These are phyloP conservation scores for Callimorpha dominula DNA, from an alignment of 2,888 invertebrate species.

Conservation along the genomic window DNA sequence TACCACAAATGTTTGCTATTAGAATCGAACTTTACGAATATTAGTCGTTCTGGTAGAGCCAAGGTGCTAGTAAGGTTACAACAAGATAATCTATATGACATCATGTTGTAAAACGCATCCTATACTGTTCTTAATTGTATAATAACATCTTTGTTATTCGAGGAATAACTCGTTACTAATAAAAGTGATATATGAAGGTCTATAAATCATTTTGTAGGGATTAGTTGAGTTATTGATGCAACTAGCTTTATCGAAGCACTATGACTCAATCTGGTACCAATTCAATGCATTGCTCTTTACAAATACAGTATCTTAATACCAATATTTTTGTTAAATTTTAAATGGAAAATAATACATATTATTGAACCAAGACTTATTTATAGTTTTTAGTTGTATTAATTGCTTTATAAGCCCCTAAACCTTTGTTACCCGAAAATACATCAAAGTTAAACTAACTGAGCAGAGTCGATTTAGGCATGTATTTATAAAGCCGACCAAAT, in stretches of 20 bases:
- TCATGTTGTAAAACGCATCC: slow-evolving; percentile 14
- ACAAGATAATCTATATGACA: neutral
- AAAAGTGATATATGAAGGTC: slow-evolving; percentile 29
- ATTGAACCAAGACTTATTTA: no score
- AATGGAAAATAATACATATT: neutral
- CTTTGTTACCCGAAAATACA: no score
- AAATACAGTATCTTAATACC: neutral
- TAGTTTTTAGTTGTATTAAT: neutral
- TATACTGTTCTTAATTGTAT: slow-evolving; percentile 25
- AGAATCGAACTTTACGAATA: neutral
- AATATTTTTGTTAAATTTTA: neutral
- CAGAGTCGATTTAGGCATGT: no score
- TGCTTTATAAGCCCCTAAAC: no score
- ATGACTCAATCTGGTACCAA: slow-evolving; percentile 35
- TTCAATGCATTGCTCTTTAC: neutral
- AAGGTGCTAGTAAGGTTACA: neutral
- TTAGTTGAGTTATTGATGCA: slow-evolving; percentile 47
- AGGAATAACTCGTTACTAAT: slow-evolving; percentile 4
- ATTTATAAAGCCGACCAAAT: no score
- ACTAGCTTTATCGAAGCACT: slow-evolving; percentile 46
- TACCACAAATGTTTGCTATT: no score
- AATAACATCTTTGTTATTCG: slow-evolving; percentile 25
- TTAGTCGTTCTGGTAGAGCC: neutral
- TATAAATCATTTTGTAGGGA: slow-evolving; percentile 44
- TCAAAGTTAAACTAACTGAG: no score